These are phyloP conservation scores for Cyaniris semiargus DNA, from an alignment of 2,888 invertebrate genomes.

Conservation along the genomic window DNA sequence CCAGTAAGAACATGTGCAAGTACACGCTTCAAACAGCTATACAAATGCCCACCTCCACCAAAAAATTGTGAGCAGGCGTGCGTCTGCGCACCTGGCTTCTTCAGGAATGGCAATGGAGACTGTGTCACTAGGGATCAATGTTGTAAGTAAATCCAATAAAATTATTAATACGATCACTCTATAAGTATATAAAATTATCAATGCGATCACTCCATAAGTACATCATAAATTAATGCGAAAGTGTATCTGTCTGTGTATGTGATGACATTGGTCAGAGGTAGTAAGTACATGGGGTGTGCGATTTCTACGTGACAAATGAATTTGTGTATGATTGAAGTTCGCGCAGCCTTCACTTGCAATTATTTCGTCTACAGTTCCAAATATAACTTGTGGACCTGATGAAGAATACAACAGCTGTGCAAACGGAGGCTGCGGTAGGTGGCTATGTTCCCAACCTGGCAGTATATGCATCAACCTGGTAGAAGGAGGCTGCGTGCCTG, in stretches of 20 bases:
- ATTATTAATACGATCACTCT: no score
- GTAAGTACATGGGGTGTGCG: constrained; percentile 21
- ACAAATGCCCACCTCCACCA: constrained; percentile 38
- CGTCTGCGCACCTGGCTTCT: constrained; percentile 48
- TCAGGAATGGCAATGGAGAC: constrained; percentile 43
- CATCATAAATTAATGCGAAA: no score
- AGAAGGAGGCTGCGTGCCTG: constrained; percentile 36
- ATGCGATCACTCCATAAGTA: no score
- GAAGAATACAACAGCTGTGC: constrained; percentile 46
- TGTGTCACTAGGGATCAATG: constrained; percentile 40
- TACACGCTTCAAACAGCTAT: constrained; percentile 37
- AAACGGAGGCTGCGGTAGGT: constrained; percentile 49
- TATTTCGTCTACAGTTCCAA: neutral
- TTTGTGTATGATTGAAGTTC: no score
- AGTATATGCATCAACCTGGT: constrained; percentile 46
- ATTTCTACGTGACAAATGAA: no score
- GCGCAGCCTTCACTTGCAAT: constrained; percentile 48
- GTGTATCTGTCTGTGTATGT: no score
- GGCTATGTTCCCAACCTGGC: constrained; percentile 46
- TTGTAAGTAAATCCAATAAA: no score
- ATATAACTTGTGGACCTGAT: constrained; percentile 36
- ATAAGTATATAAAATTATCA: no score
- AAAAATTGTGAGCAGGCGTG: constrained; percentile 44
- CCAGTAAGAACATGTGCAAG: constrained; percentile 46
- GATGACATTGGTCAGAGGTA: no score